phyloP scores from a whole-genome alignment of 2,797 vertebrate species.

The Masticophis lateralis region DNA sequence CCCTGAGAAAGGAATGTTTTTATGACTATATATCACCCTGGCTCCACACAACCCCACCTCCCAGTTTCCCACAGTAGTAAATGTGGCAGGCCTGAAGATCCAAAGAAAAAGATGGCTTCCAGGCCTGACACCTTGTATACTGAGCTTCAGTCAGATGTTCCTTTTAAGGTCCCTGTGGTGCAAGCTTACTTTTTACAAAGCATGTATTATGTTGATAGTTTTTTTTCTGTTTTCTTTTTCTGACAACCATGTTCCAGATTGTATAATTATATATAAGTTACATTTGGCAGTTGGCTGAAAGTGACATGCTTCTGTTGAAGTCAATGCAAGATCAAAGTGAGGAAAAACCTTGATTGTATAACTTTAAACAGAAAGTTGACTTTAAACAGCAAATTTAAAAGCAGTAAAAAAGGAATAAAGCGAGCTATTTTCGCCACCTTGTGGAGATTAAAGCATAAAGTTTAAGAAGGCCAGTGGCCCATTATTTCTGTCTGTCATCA shows the following conservation, averaged over 20 bases:
- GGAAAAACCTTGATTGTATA: background rate
- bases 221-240: background rate
- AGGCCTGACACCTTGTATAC: too few species aligned
- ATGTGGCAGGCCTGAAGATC: too few species aligned
- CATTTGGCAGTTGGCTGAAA: background rate
- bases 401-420: rapidly evolving
- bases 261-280: background rate
- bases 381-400: background rate
- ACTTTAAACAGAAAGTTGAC: too few species aligned
- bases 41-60: too few species aligned
- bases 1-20: too few species aligned
- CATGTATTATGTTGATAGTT: background rate
- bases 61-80: too few species aligned
- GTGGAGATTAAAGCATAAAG: slow-evolving; percentile 40
- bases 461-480: background rate
- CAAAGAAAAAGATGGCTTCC: too few species aligned
- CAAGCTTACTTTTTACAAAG: background rate
- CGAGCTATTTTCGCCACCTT: slow-evolving; percentile 63
- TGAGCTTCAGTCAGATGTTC: background rate
- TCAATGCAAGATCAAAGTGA: background rate
- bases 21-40: too few species aligned
- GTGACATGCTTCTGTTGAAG: background rate
- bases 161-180: too few species aligned
- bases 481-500: background rate
- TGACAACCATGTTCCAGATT: background rate